Evolutionary conservation across 1,140 invertebrate species (phyloP).

Genomic region (Lepidotrigona ventralis): DNA sequence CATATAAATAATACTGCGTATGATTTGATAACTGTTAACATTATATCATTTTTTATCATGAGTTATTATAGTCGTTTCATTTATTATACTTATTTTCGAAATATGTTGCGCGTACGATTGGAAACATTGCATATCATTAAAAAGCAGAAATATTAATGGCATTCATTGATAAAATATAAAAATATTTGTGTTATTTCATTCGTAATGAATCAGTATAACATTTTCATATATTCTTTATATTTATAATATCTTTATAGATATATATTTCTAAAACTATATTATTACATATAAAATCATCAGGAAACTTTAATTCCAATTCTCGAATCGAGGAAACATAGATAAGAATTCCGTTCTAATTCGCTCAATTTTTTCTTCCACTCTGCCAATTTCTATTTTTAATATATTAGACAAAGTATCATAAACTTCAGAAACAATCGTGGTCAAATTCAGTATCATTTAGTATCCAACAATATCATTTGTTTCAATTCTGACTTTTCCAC

Average conservation of each 20-base stretch:
- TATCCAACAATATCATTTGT: not conserved
- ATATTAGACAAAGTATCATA: not conserved
- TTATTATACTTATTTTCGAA: not conserved
- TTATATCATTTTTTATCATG: not conserved
- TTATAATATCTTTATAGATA: not conserved
- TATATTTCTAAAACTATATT: not conserved
- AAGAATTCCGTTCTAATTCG: fast-evolving
- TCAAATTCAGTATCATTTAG: too few relatives aligned
- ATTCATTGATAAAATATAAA: too few relatives aligned
- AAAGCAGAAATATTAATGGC: too few relatives aligned
- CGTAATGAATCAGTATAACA: too few relatives aligned
- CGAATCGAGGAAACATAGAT: not conserved
- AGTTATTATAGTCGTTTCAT: not conserved
- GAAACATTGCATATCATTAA: too few relatives aligned
- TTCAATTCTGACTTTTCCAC: not conserved
- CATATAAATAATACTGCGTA: not conserved
- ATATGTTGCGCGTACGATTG: too few relatives aligned
- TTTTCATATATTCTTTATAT: not conserved
- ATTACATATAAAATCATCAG: not conserved
- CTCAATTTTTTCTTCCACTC: not conserved
- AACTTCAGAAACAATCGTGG: too few relatives aligned
- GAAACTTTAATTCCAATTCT: not conserved
- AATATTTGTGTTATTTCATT: too few relatives aligned
- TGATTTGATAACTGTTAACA: not conserved
- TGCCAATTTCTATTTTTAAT: not conserved